Percentiles rank a stretch among this genome's conserved stretches.
Evolutionary conservation across 2,113 vertebrate species (phyloP).

Genomic region (Poeciliopsis turrubarensis): DNA sequence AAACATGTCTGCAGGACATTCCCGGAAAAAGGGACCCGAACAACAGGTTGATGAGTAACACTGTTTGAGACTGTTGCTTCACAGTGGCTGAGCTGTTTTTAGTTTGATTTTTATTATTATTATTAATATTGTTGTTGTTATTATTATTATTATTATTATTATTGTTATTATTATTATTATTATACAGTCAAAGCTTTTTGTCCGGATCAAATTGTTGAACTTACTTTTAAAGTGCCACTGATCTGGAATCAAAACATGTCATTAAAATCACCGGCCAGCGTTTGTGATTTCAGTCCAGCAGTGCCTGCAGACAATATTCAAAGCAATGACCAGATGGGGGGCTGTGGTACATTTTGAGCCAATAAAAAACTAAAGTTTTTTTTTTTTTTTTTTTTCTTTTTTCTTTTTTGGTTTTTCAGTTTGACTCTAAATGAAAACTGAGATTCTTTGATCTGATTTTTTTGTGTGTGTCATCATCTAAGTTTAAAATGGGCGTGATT

Average conservation of each 20-base stretch:
- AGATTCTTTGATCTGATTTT: background rate
- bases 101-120: background rate
- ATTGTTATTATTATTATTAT: background rate
- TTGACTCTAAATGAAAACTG: too few relatives aligned
- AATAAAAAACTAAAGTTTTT: background rate
- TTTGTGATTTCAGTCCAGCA: too few relatives aligned
- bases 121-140: too few relatives aligned
- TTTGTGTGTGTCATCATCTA: background rate
- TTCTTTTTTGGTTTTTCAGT: background rate
- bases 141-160: too few relatives aligned
- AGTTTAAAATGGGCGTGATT: background rate
- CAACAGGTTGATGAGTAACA: slow-evolving; percentile 66
- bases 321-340: background rate
- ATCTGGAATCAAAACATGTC: background rate
- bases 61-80: slow-evolving; percentile 6
- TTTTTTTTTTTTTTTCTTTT: background rate
- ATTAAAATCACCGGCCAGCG: background rate
- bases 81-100: background rate
- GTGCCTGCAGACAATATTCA: background rate
- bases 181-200: background rate
- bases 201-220: background rate
- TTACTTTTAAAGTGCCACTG: background rate
- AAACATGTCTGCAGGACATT: slow-evolving; percentile 11
- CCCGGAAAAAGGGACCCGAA: slow-evolving; percentile 16
- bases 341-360: background rate